Percentiles rank a stretch among this genome's conserved stretches.
phyloP scores from a whole-genome alignment of 2,888 invertebrate genomes.

The Xanthia icteritia region DNA sequence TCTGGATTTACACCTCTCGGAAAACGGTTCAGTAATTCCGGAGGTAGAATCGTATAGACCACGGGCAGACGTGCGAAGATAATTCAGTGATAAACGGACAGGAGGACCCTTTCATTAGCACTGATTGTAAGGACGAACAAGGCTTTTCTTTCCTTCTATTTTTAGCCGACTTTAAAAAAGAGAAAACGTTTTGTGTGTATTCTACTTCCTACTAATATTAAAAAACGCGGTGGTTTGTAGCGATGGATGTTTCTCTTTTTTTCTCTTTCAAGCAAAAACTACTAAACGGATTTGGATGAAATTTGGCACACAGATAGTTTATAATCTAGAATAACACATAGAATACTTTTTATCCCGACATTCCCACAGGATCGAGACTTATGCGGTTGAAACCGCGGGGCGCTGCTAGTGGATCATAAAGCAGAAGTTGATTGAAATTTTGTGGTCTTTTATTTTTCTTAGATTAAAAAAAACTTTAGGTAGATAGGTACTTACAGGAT shows the following conservation, averaged over 20 bases:
- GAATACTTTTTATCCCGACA: no score
- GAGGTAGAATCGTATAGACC: conserved; percentile 52
- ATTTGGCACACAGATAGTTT: no score
- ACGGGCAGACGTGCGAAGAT: conserved; percentile 62
- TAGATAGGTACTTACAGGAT: neutral
- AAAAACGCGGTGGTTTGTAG: no score
- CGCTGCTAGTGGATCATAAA: neutral
- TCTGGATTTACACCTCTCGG: conserved; percentile 48
- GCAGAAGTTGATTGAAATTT: neutral
- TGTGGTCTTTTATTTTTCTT: neutral
- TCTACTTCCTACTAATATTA: no score
- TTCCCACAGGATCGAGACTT: no score
- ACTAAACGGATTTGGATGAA: no score
- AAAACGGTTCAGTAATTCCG: conserved; percentile 60
- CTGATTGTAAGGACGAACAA: conserved; percentile 75
- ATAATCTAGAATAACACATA: no score
- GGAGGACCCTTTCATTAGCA: conserved; percentile 77
- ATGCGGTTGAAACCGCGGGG: no score
- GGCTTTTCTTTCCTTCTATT: conserved; percentile 34
- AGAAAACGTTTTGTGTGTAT: neutral
- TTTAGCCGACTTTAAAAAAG: conserved; percentile 25
- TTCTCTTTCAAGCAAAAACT: no score
- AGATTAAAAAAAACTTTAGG: neutral
- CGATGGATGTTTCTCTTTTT: no score
- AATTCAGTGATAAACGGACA: conserved; percentile 76